Base-by-base conservation (phyloP, 2,888 invertebrate species). In the Apoderus coryli region DNA sequence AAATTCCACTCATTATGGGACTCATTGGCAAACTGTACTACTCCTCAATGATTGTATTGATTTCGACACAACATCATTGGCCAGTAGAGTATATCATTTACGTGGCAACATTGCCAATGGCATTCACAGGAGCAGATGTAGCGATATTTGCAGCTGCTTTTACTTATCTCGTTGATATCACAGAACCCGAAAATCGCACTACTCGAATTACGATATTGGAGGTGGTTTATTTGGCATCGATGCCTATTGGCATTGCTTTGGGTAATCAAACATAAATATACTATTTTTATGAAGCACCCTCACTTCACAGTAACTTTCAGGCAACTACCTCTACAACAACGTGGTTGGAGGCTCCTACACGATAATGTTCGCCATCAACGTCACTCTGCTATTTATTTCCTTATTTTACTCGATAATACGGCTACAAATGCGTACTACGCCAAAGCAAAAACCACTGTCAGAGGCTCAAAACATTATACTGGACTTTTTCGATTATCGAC, bases 141-240 rank as follows among this genome's bases (percentile, higher is more conserved):
- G 78, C 80, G 0, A 79, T 84, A 41, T 84, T 84, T 50, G 77
- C 78, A 2, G 73, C 76, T 0, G 75, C 76, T 37, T 82, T 81
- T 48, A 65, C 81, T 0, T 88, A 88, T 50, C 67, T 89, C 27
- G 73, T 84, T 1, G 86, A 88, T 46, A 66, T 85, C 11, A 72
- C 84, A 0, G 67, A 72, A 0, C 43, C 69, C 2, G 58, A 70
- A 34, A 69, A 73, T 42, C 65, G 88, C 34, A 89, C 89, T 0
- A 52, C 81, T 11, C 62, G 88, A 35, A 76, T 89, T 3, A 80
- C 84, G 0, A 71, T 90, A 28, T 55, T 89, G 31, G 89, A 90
- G 49, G 70, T 78, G 0, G 73, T 78, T 44, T 82, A 86, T 48
- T 66, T 89, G 42, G 70, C 76, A 32, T 78, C 89, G 0, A 80